These are phyloP conservation scores for Oxyteleia sp. DNA, from an alignment of 2,888 invertebrate genomes.

Conservation along the genomic window DNA sequence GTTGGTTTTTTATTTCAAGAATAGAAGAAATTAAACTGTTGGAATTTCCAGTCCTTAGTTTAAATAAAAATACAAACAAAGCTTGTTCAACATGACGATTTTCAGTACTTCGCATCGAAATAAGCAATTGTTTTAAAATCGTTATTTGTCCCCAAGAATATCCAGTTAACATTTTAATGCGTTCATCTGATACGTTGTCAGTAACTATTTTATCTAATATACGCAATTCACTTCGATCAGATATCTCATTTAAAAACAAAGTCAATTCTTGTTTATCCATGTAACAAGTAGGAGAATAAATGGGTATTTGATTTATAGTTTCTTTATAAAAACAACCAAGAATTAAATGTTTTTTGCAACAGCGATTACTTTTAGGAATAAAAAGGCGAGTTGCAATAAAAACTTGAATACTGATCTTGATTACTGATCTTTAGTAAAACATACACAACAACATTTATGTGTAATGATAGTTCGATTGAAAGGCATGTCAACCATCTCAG, in stretches of 20 bases:
- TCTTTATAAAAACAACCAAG: conserved; percentile 14
- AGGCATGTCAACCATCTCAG: no score
- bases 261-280: conserved; percentile 11
- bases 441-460: no score
- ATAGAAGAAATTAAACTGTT: conserved; percentile 27
- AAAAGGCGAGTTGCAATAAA: no score
- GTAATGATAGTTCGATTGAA: no score
- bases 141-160: no score
- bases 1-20: neutral
- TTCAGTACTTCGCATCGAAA: conserved; percentile 42
- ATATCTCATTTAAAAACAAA: conserved; percentile 7
- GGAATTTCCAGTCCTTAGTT: conserved; percentile 72
- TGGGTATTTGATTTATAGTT: neutral
- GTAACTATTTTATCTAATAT: conserved; percentile 35
- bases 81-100: conserved; percentile 53
- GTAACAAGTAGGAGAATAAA: conserved; percentile 16
- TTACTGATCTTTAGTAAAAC: no score
- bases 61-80: conserved; percentile 68
- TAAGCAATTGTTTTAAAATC: no score
- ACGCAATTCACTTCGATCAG: conserved; percentile 11
- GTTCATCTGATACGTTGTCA: no score
- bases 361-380: no score
- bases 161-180: no score
- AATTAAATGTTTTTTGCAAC: no score
- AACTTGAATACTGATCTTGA: no score